Evolutionary conservation across 2,113 vertebrate genomes (phyloP), one percentile per base, ranked within the genome.

Genomic region (Hoplias malabaricus): DNA sequence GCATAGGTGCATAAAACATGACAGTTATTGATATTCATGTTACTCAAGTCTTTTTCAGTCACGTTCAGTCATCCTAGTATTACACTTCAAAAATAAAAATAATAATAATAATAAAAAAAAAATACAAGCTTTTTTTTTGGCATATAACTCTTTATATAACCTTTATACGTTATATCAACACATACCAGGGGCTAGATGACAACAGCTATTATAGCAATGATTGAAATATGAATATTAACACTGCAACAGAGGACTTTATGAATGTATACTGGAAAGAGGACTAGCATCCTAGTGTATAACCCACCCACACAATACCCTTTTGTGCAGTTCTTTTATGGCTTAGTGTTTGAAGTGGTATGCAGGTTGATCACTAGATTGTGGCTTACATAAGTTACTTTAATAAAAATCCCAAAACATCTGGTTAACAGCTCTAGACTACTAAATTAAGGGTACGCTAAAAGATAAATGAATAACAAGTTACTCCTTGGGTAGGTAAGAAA

Each of bases 1-100:
- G 78, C 78, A 74, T 84, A 86, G 83, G 77, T 73, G 83, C 79
- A 83, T 57, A 81, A 62, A 74, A 82, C 72, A 71, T 72, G 59
- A 71, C 25, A n/a, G 42, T 65, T 67, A 62, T 27, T 40, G 16
- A 70, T 65, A 40, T 75, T 69, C 54, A 54, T 73, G 21, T 50
- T 78, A 57, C 74, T 74, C 63, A 38, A 54, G 27, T 61, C 31
- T 78, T 31, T 54, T 23, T 83, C 57, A 36, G 25, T 68, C 73
- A 76, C 69, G 11, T 67, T 46, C 53, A 61, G 48, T 80, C 67
- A 76, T 25, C 38, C 48, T 57, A 42, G 50, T 54, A 34, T 59
- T 62, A 82, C 53, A 66, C 62, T 62, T 73, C 36, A 42, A 36
- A 61, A 65, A 31, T 66, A 54, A 66, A 27, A 21, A 54, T 23